Base-by-base conservation (phyloP, 2,888 invertebrate genomes). In the Cerastis leucographa region DNA sequence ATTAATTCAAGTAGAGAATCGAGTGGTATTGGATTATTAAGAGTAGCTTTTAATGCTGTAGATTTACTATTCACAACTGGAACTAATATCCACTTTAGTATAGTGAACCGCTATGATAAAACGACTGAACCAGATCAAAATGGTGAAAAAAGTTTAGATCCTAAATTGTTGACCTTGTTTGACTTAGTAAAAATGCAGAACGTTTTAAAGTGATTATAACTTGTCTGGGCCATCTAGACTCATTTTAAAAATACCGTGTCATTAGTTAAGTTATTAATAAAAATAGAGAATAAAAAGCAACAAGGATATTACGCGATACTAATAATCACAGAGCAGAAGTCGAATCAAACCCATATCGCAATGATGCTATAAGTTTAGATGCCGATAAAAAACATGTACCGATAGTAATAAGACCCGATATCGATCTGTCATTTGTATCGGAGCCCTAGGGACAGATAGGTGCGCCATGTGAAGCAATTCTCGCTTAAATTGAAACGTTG, bases 401-500 rank as follows among this genome's bases (percentile, higher is more conserved):
- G 4, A 71, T 51, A 67, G 64, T 74, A 66, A 61, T 71, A 71
- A 54, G 54, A n/a, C 35, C n/a, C 35, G 35, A 76, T 83, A 77
- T 69, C 54, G 81, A 85, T 78, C 51, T 62, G 29, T 66, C 61
- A 74, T 75, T 67, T 75, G 71, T 78, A 66, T 73, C 68, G 62
- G 73, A 71, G 44, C 78, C 64, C 75, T 70, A 82, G 67, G 59
- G 77, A 79, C 49, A 75, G 70, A 71, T 78, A 74, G 74, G 61
- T 71, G 56, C 17, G 56, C 62, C 67, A 71, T 67, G 64, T 70
- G 85, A 77, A 83, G 79, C 83, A 83, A 87, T 86, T 81, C 81
- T 76, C 80, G 66, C 64, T 76, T 40, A 86, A 81, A 87, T 87
- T 85, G 88, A 84, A 86, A 76, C 79, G 79, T 83, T 83, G 80